Evolutionary conservation across 2,797 vertebrate species (phyloP).

Genomic region (Centroberyx gerrardi): DNA sequence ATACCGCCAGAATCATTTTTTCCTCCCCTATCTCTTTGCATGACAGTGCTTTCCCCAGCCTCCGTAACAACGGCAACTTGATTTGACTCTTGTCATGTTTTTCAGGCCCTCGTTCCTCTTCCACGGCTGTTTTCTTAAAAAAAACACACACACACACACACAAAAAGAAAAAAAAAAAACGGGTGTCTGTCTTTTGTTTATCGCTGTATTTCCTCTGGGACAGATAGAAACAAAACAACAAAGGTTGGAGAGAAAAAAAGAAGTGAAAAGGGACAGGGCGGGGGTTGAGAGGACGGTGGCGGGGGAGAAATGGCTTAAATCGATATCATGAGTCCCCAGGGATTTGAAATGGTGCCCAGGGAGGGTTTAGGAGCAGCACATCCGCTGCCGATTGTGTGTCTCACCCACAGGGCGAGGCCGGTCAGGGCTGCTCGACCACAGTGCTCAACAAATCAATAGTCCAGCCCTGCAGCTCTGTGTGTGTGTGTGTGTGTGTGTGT

Average conservation of each 20-base stretch:
- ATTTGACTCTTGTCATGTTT: slow-evolving; percentile 69
- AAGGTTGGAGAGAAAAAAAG: slow-evolving; percentile 64
- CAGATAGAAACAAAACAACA: slow-evolving; percentile 66
- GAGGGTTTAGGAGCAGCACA: slow-evolving; percentile 76
- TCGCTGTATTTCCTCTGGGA: slow-evolving; percentile 72
- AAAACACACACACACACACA: no score
- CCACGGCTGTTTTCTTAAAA: slow-evolving; percentile 6
- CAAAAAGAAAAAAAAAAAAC: neutral
- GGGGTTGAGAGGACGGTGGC: slow-evolving; percentile 63
- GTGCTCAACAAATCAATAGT: slow-evolving; percentile 78
- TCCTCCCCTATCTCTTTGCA: slow-evolving; percentile 32
- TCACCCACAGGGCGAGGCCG: slow-evolving; percentile 72
- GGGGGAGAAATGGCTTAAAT: slow-evolving; percentile 71
- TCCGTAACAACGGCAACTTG: slow-evolving; percentile 49
- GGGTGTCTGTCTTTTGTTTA: slow-evolving; percentile 71
- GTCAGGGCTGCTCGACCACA: slow-evolving; percentile 62
- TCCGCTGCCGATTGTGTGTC: slow-evolving; percentile 74
- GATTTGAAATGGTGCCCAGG: slow-evolving; percentile 75
- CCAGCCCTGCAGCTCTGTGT: slow-evolving; percentile 37
- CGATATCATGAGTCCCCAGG: slow-evolving; percentile 76
- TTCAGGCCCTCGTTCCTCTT: slow-evolving; percentile 8
- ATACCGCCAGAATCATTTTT: slow-evolving; percentile 28
- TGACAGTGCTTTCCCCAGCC: slow-evolving; percentile 46
- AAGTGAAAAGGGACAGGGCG: slow-evolving; percentile 60
- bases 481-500: slow-evolving; percentile 22